Conservation (phyloP, 2,797 vertebrate species). For the Tapera naevia region DNA sequence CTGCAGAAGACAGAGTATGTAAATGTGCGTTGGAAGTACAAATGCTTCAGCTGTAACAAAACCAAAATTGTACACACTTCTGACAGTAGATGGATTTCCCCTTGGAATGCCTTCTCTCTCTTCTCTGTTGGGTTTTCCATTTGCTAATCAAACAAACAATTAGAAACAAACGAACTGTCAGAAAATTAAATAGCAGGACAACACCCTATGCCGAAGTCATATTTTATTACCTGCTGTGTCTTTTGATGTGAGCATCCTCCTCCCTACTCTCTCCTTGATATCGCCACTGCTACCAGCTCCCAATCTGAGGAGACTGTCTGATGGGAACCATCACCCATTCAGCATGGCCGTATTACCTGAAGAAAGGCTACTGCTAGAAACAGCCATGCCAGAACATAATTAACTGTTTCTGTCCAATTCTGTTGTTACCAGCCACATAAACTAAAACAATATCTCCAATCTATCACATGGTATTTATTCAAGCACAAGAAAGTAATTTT, state of each 20-base stretch:
- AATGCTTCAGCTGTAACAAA: neutral
- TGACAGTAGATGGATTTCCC: neutral
- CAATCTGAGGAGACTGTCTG: neutral
- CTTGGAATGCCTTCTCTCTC: neutral
- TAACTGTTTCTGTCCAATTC: neutral
- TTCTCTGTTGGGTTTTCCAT: neutral
- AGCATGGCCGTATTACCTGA: neutral
- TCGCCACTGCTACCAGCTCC: neutral
- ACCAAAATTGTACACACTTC: neutral
- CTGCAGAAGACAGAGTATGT: neutral
- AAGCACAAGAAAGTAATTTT: conserved; percentile 2
- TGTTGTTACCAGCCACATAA: neutral
- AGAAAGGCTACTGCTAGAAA: neutral
- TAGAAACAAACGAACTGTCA: neutral
- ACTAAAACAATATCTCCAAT: conserved; percentile 51
- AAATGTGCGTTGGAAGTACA: neutral
- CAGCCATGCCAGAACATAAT: neutral
- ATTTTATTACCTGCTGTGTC: neutral
- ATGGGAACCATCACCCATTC: neutral
- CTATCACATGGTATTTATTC: neutral
- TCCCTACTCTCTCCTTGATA: neutral
- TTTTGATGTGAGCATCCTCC: neutral
- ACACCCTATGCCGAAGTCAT: neutral
- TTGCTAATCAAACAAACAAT: conserved; percentile 6
- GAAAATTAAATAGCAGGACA: neutral